phyloP scores from a whole-genome alignment of 2,888 invertebrate species.

The Belgica antarctica region DNA sequence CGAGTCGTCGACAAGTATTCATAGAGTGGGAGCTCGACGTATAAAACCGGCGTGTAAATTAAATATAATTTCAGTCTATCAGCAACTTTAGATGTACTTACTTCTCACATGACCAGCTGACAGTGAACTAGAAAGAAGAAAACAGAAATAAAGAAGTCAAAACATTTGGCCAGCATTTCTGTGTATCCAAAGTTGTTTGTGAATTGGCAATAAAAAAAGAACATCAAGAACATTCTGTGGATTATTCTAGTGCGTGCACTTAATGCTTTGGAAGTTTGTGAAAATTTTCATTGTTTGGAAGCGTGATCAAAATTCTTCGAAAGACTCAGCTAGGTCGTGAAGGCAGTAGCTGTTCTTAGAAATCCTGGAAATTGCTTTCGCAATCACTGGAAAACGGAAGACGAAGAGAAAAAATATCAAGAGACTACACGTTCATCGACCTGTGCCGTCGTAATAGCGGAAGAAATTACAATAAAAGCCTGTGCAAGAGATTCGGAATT shows the following conservation, averaged over 20 bases:
- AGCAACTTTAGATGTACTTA: conserved; percentile 49
- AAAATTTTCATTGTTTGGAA: neutral
- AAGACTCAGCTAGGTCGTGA: conserved; percentile 26
- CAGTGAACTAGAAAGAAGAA: conserved; percentile 30
- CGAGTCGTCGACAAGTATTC: conserved; percentile 20
- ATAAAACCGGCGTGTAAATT: conserved; percentile 57
- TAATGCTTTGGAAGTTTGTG: neutral
- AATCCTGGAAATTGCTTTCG: too few relatives aligned
- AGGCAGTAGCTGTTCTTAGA: conserved; percentile 34
- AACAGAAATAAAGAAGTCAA: conserved; percentile 7
- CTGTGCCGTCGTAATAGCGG: neutral
- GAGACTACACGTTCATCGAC: conserved; percentile 13
- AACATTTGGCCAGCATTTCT: neutral
- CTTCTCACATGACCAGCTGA: conserved; percentile 33
- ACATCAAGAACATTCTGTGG: neutral
- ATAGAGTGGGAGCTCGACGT: conserved; percentile 48
- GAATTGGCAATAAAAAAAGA: neutral
- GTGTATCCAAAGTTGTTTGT: neutral
- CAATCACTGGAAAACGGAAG: too few relatives aligned
- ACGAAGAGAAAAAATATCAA: conserved; percentile 9
- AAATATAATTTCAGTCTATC: conserved; percentile 57
- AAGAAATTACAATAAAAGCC: neutral
- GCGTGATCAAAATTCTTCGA: neutral
- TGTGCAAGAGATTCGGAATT: neutral
- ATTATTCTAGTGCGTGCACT: neutral